Base-by-base conservation (phyloP, 2,888 invertebrate genomes). In the Trichogramma evanescens region DNA sequence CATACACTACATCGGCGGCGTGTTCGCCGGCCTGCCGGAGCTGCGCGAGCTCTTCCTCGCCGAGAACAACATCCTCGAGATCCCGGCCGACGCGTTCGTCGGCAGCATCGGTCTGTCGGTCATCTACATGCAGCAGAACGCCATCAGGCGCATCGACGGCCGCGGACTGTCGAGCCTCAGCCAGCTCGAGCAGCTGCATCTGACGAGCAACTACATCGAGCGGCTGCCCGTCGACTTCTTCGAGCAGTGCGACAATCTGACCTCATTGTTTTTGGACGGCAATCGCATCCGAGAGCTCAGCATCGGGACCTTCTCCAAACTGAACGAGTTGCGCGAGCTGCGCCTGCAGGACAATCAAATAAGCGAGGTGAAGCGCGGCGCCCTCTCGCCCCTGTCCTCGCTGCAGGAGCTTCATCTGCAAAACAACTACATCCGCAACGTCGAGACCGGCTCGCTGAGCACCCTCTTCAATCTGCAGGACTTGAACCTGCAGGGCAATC, bases 31-130 rank as follows among this genome's bases (percentile, higher is more conserved):
- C 72, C 80, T 94, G 54, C 87, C 87, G 0, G 87, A 89, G 66
- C 80, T 95, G 44, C 83, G 87, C 43, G 94, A 95, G 77, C 81
- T 94, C 59, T 92, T 93, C 75, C 80, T 94, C 13, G 89, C 91
- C 1, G 93, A 93, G 78, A 95, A 95, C 75, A 94, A 94, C 77
- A 89, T 95, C 63, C 79, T 93, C 42, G 91, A 92, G 74, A 83
- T 95, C 69, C 86, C 91, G 0, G 83, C 86, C 8, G 89, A 91
- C 69, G 89, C 91, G 48, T 93, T 92, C 73, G 83, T 84, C 10
- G 89, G 89, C 66, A 89, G 91, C 6, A 79, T 84, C 1, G 86
- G 86, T 66, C 80, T 95, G 64, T 86, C 88, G 3, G 90, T 92
- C 59, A 85, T 94, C 59, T 91, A 93, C 78, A 79, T 94, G 68